These are phyloP conservation scores for Lasioglossum villosulum DNA, from an alignment of 2,888 invertebrate genomes.

Conservation along the genomic window DNA sequence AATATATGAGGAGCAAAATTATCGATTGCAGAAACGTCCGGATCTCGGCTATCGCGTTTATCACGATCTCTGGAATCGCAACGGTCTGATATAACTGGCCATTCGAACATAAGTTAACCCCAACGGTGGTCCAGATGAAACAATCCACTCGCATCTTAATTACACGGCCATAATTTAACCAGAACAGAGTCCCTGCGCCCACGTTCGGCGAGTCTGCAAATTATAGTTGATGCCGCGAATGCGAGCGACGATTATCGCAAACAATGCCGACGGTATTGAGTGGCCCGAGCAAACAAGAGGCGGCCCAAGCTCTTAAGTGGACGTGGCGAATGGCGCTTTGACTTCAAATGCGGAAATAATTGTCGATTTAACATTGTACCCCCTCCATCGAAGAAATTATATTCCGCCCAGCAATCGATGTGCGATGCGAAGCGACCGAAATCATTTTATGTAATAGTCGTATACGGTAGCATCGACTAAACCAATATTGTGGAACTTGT, in stretches of 20 bases:
- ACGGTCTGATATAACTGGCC: neutral
- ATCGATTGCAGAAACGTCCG: neutral
- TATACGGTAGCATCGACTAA: too few species aligned
- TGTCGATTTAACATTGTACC: slow-evolving; percentile 29
- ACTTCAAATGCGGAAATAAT: slow-evolving; percentile 61
- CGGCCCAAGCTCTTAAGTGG: slow-evolving; percentile 48
- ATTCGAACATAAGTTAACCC: slow-evolving; percentile 53
- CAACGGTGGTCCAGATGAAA: slow-evolving; percentile 55
- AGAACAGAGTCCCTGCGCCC: slow-evolving; percentile 42
- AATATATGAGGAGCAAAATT: neutral
- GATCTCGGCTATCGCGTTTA: neutral
- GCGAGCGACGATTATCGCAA: slow-evolving; percentile 66
- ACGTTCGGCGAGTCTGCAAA: slow-evolving; percentile 57
- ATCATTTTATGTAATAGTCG: neutral
- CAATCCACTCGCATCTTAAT: slow-evolving; percentile 72
- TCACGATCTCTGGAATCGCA: neutral
- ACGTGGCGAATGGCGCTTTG: slow-evolving; percentile 44
- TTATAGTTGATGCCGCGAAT: slow-evolving; percentile 60
- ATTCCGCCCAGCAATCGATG: neutral
- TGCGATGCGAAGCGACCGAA: neutral
- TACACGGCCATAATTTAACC: slow-evolving; percentile 68
- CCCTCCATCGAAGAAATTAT: neutral
- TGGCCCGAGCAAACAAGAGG: slow-evolving; percentile 52
- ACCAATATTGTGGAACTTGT: too few species aligned
- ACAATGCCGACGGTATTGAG: slow-evolving; percentile 69